Evolutionary conservation across 2,797 vertebrate genomes (phyloP), one percentile per base, ranked within the genome.

Genomic region (Morelia viridis): DNA sequence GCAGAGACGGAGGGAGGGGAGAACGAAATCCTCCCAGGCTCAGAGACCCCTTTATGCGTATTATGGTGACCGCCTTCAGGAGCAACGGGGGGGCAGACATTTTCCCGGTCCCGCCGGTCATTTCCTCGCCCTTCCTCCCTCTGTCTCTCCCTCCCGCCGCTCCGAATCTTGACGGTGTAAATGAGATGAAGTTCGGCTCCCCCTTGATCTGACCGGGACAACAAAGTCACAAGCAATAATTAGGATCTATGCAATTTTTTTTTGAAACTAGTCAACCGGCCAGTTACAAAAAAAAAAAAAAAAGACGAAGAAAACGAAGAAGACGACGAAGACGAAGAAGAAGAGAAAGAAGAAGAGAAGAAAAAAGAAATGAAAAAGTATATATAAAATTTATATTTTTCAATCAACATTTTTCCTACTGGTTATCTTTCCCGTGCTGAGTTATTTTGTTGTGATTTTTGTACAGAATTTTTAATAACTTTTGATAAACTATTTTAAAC

Each of bases 371-470:
- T 17, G 41, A 64, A 76, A 41, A 88, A 88, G 50, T 97, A 98
- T 98, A 98, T 98, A 98, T 97, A 98, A 98, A 96, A 98, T 84
- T 97, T 98, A 97, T 98, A 98, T 98, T 98, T 98, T 98, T 98
- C 98, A 98, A 98, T 97, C 98, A 97, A 97, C 98, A 97, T 98
- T 98, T 96, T 90, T 98, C 98, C 98, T 98, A 98, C 98, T 98
- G 97, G 97, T 97, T 98, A 98, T 97, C 98, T 98, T 89, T 98
- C 98, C 98, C 98, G 97, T 98, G 97, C 97, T 97, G 98, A 98
- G 98, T 98, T 98, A 98, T 98, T 98, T 98, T 98, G 97, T 98
- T 98, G 98, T 98, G 98, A 98, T 98, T 98, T 91, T 98, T 98
- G 98, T 98, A 98, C 98, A 98, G 98, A 98, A 98, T 98, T 98